phyloP scores from a whole-genome alignment of 2,113 vertebrate genomes.

The Dromaius novaehollandiae region DNA sequence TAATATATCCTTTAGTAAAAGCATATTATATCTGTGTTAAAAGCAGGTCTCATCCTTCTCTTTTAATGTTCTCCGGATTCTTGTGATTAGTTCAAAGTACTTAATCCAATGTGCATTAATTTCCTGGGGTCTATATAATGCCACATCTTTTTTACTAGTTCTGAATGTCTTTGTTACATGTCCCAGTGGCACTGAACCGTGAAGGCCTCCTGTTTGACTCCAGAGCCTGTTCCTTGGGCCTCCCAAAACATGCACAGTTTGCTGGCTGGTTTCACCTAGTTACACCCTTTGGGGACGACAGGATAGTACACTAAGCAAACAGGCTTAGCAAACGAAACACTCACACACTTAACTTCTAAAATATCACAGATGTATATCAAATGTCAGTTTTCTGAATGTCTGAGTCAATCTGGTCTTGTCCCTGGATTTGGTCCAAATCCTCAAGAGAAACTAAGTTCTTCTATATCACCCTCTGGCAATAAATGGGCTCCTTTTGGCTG shows the following conservation, averaged over 20 bases:
- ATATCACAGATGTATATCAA: background rate
- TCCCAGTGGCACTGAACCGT: background rate
- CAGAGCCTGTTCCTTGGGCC: background rate
- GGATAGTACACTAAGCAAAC: accelerated
- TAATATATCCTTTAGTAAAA: background rate
- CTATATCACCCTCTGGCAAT: background rate
- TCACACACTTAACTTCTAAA: background rate
- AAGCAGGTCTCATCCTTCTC: background rate
- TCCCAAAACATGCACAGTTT: background rate
- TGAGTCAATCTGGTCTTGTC: background rate
- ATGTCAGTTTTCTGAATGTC: background rate
- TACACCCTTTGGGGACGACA: background rate
- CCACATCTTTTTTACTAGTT: background rate
- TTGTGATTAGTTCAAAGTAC: background rate
- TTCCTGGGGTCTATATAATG: background rate
- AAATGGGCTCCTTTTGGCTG: background rate
- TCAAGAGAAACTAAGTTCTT: background rate
- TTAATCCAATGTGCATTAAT: background rate
- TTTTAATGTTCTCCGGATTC: background rate
- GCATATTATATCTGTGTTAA: background rate
- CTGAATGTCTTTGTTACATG: background rate
- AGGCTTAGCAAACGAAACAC: background rate
- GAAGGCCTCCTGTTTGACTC: background rate
- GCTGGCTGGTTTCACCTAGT: background rate
- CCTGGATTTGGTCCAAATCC: background rate